Conservation (phyloP, 1,140 invertebrate species). For the Hylaeus volcanicus region DNA sequence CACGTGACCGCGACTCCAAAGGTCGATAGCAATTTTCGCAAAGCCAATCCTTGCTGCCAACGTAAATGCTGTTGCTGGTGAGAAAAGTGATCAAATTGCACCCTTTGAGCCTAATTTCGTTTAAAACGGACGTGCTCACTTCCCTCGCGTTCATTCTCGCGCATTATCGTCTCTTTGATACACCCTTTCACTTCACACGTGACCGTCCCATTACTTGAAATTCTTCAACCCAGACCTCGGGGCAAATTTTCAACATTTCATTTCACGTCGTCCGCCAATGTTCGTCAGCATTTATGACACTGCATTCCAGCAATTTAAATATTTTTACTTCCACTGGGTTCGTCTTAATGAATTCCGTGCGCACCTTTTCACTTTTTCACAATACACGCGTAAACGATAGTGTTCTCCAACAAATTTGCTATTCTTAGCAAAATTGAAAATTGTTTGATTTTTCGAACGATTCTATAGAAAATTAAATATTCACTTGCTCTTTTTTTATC, state of each 20-base stretch:
- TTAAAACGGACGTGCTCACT: constrained; percentile 64
- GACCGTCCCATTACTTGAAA: neutral
- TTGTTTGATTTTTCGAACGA: no score
- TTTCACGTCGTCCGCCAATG: neutral
- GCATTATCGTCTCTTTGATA: constrained; percentile 40
- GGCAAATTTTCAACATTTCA: constrained; percentile 1
- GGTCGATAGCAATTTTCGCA: constrained; percentile 68
- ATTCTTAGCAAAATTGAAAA: neutral
- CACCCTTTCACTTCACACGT: constrained; percentile 3
- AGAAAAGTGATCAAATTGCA: constrained; percentile 77
- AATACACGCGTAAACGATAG: neutral
- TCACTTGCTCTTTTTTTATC: no score
- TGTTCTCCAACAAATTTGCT: neutral
- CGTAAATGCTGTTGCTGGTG: constrained; percentile 76
- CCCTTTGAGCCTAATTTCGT: constrained; percentile 69
- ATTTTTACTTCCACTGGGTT: neutral
- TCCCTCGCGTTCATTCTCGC: constrained; percentile 69
- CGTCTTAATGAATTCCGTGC: neutral
- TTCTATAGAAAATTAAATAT: no score
- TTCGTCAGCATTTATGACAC: neutral
- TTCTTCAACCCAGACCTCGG: neutral
- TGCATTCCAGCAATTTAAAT: neutral
- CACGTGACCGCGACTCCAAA: constrained; percentile 48
- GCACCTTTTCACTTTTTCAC: neutral
- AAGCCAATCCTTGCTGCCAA: constrained; percentile 76